A percentile compares a stretch with the other conserved stretches of the same genome.
Evolutionary conservation across 2,113 vertebrate genomes (phyloP).

Genomic region (Bubalus kerabau): DNA sequence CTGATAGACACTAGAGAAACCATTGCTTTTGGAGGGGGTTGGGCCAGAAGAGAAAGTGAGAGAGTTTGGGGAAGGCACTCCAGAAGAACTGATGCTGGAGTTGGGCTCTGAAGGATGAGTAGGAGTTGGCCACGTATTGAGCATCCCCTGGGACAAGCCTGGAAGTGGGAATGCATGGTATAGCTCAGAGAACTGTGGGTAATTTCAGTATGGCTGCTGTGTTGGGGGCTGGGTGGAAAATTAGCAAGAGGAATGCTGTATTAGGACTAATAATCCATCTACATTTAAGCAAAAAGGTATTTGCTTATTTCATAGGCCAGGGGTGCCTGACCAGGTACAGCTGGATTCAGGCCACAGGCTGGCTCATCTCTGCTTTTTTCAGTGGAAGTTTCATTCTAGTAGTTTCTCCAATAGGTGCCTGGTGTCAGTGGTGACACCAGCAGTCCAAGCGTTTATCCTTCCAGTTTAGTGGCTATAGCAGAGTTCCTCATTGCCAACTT

Average conservation of each 20-base stretch:
- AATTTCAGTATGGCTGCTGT: neutral
- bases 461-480: neutral
- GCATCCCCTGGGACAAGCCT: neutral
- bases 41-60: neutral
- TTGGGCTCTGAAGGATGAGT: neutral
- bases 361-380: neutral
- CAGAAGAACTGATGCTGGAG: neutral
- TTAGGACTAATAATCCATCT: neutral
- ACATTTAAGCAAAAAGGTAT: neutral
- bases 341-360: neutral
- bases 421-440: neutral
- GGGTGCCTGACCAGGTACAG: neutral
- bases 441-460: neutral
- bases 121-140: neutral
- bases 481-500: neutral
- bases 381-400: neutral
- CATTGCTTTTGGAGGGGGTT: neutral
- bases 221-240: neutral
- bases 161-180: accelerated
- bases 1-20: neutral
- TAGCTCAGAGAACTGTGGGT: neutral
- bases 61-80: neutral
- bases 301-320: neutral
- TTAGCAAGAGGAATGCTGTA: neutral
- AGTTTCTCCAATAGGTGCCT: neutral